A percentile compares a stretch with the other conserved stretches of the same genome.
phyloP scores from a whole-genome alignment of 2,888 invertebrate genomes.

The Diadromus collaris region DNA sequence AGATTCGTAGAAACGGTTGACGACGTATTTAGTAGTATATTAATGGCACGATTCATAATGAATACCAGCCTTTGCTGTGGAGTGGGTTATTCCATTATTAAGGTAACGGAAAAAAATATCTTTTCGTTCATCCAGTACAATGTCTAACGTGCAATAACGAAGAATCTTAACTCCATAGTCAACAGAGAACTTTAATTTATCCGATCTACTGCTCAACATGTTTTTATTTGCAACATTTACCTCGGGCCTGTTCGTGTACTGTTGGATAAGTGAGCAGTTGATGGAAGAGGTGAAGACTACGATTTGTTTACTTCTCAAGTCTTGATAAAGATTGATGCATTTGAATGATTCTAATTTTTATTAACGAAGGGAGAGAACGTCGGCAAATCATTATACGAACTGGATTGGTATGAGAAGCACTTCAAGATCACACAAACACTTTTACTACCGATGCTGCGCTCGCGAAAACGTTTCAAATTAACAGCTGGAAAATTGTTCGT shows the following conservation, averaged over 20 bases:
- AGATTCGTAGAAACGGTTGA: neutral
- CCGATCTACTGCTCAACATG: conserved; percentile 49
- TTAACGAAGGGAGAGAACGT: conserved; percentile 56
- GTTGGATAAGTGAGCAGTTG: conserved; percentile 60
- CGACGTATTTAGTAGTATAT: neutral
- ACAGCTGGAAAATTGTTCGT: conserved; percentile 60
- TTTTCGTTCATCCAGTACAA: neutral
- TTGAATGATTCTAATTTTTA: neutral
- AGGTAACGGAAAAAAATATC: conserved; percentile 16
- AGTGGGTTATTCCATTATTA: conserved; percentile 37
- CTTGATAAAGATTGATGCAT: neutral
- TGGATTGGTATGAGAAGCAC: conserved; percentile 50
- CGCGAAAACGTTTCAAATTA: conserved; percentile 48
- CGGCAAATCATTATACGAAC: conserved; percentile 48
- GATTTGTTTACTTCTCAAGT: neutral
- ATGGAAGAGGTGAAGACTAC: conserved; percentile 48
- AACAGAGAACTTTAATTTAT: conserved; percentile 41
- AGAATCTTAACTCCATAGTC: conserved; percentile 7
- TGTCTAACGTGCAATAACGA: neutral
- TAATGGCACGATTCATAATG: conserved; percentile 14
- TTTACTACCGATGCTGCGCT: conserved; percentile 56
- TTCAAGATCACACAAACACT: conserved; percentile 43
- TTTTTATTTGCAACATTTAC: conserved; percentile 48
- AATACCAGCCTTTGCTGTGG: conserved; percentile 40
- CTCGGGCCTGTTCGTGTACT: conserved; percentile 59